phyloP scores from a whole-genome alignment of 1,140 invertebrate genomes.

The Aplysia californica region DNA sequence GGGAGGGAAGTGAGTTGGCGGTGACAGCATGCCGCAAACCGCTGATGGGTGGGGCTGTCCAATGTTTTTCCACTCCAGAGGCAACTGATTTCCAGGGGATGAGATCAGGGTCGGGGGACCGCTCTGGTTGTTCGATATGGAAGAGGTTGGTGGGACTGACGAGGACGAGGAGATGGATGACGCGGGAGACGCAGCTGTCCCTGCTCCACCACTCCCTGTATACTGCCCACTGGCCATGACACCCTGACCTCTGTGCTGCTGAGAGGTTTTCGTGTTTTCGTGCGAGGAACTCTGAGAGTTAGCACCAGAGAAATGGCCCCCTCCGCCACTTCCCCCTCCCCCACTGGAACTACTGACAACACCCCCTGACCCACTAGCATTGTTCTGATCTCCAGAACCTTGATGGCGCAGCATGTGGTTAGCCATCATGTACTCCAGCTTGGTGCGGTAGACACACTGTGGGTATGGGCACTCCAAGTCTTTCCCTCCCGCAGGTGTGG shows the following conservation, averaged over 20 bases:
- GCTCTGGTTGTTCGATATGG: background rate
- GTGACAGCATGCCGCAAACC: conserved; percentile 1
- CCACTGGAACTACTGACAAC: background rate
- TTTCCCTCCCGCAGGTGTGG: background rate
- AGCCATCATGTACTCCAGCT: conserved; percentile 31
- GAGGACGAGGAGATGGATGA: background rate
- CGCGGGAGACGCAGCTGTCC: background rate
- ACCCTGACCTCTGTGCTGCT: conserved; percentile 10
- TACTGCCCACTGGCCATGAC: background rate
- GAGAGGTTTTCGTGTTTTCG: background rate
- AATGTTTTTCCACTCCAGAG: conserved; percentile 22
- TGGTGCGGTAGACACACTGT: conserved; percentile 27
- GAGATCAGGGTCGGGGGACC: background rate
- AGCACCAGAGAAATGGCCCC: background rate
- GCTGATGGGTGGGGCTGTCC: background rate
- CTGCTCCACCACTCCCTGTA: background rate
- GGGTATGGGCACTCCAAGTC: conserved; percentile 26
- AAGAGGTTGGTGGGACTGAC: background rate
- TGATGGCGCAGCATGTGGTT: conserved; percentile 32
- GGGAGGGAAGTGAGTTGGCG: conserved; percentile 11
- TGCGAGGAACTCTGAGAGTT: background rate
- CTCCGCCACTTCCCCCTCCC: background rate
- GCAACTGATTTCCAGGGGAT: conserved; percentile 17
- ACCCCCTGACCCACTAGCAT: background rate
- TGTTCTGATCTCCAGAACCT: conserved; percentile 5